Evolutionary conservation across 2,113 vertebrate genomes (phyloP), one percentile per base, ranked within the genome.

Genomic region (zebrafish (Danio rerio)): DNA sequence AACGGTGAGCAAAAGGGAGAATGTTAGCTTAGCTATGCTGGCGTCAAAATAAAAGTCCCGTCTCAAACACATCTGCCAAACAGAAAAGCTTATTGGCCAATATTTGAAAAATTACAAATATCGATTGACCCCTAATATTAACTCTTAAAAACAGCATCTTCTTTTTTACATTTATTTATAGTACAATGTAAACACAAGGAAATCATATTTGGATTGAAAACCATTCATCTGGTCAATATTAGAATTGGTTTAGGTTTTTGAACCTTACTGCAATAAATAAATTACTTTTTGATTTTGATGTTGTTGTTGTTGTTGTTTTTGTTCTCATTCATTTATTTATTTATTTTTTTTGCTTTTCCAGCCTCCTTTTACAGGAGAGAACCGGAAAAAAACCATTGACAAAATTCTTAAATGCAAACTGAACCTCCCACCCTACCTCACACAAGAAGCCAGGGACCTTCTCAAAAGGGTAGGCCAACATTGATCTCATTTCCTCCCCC

Each of bases 331-430:
- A 16, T 5, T 7, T 13, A 16, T n/a, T 12, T 59, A 8, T 59
- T 12, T 59, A n/a, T 12, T 59, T 18, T 31, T 61, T 13, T 80
- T 78, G 20, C 52, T 1, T 20, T 81, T 81, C 2, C 43, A 98
- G 97, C 97, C 97, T 77, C 98, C 98, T 0, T 99, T 99, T 89
- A 99, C 97, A 75, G 97, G 96, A 81, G 97, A 99, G 91, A 99
- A 99, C 89, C 91, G 98, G 88, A 99, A 98, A 93, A 99, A 99
- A 93, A 99, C 98, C 2, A 99, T 97, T 89, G 98, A 99, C 91
- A 98, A 99, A 94, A 99, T 99, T 90, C 93, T 99, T 86, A 99
- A 99, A 93, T 98, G 97, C 95, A 99, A 99, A 94, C 96, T 99
- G 89, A 98, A 96, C 90, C 95, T 99, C 93, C 98, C 98, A 93